Conservation (phyloP, 2,797 vertebrate species). For the Sebastes umbrosus region DNA sequence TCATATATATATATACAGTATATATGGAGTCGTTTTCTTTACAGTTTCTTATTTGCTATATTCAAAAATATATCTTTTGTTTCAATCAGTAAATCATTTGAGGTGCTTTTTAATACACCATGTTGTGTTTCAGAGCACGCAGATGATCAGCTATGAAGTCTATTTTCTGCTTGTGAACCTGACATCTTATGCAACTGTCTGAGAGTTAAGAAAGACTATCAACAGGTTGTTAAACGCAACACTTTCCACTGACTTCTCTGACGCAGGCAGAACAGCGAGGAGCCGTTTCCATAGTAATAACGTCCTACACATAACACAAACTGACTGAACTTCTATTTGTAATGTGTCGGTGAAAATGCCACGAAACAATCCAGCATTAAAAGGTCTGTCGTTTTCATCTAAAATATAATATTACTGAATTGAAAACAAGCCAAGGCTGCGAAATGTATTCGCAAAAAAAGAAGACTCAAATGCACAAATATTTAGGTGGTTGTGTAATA, state of each 20-base stretch:
- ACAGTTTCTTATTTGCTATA: neutral
- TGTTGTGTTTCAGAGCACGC: neutral
- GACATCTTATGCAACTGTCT: slow-evolving; percentile 5
- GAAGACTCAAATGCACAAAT: neutral
- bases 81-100: neutral
- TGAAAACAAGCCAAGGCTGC: neutral
- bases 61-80: neutral
- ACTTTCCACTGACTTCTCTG: neutral
- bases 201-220: neutral
- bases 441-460: neutral
- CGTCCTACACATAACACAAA: slow-evolving; percentile 27
- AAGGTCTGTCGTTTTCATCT: neutral
- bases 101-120: neutral
- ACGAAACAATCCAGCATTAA: neutral
- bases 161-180: neutral
- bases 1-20: neutral
- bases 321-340: neutral
- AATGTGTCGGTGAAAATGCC: neutral
- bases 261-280: slow-evolving; percentile 11
- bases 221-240: slow-evolving; percentile 16
- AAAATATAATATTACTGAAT: neutral
- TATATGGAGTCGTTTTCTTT: neutral
- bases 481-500: neutral
- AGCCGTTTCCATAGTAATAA: slow-evolving; percentile 58
- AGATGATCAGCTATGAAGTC: neutral